phyloP scores from a whole-genome alignment of 2,797 vertebrate species.

The Eospalax fontanierii region DNA sequence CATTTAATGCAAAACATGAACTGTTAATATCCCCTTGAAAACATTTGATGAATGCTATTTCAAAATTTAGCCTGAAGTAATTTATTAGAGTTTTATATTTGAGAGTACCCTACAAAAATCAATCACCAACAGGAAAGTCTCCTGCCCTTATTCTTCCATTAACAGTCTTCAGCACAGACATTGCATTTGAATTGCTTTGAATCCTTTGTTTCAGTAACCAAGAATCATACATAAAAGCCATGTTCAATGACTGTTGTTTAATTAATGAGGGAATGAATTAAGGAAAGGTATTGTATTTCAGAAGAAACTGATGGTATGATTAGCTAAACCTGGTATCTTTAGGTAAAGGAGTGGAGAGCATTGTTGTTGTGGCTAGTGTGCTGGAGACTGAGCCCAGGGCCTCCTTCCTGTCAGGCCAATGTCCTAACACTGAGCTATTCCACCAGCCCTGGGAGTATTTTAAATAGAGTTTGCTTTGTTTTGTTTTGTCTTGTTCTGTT shows the following conservation, averaged over 20 bases:
- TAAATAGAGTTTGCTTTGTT: too few species aligned
- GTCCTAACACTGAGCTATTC: not conserved
- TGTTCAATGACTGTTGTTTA: not conserved
- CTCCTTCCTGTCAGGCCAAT: not conserved
- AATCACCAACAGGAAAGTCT: not conserved
- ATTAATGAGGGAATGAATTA: constrained; percentile 9
- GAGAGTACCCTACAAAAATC: constrained; percentile 11
- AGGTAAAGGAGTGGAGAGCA: not conserved
- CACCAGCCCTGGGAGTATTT: not conserved
- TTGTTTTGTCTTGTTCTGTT: too few species aligned
- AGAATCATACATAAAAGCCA: not conserved
- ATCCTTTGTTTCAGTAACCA: constrained; percentile 1
- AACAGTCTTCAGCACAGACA: not conserved
- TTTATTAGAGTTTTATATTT: constrained; percentile 47
- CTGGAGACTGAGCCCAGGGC: not conserved
- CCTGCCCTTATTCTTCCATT: not conserved
- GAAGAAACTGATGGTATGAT: not conserved
- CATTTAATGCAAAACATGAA: not conserved
- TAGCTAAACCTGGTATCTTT: not conserved
- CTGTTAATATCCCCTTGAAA: not conserved
- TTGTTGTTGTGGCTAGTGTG: not conserved
- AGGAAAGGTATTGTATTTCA: not conserved
- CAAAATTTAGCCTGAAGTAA: constrained; percentile 29
- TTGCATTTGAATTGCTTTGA: not conserved
- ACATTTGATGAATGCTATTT: constrained; percentile 8